A percentile compares a stretch with the other conserved stretches of the same genome.
phyloP scores from a whole-genome alignment of 2,113 vertebrate genomes.

The Heterotis niloticus region DNA sequence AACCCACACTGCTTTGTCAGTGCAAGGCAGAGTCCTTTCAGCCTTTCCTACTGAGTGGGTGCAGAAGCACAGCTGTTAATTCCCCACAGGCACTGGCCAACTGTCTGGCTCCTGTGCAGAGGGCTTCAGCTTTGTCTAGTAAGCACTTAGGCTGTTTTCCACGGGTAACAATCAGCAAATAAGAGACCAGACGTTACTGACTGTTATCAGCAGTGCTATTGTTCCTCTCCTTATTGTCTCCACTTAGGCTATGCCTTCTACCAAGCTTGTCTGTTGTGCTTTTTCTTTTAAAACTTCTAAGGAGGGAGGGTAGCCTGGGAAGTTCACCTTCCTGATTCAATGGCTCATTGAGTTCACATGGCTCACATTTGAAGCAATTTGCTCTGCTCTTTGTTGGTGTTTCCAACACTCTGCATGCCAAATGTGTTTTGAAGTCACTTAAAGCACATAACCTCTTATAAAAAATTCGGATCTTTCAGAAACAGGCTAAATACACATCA shows the following conservation, averaged over 20 bases:
- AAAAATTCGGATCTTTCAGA: no score
- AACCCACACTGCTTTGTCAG: background rate
- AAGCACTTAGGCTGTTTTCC: background rate
- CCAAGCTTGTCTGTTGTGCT: background rate
- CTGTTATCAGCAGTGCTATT: background rate
- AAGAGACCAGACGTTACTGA: background rate
- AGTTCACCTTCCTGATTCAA: no score
- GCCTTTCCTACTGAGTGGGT: background rate
- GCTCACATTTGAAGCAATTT: no score
- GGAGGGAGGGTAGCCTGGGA: background rate
- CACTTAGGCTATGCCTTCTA: background rate
- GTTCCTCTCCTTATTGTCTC: no score
- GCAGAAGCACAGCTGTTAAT: conserved; percentile 8
- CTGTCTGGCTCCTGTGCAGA: background rate
- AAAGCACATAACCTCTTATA: no score
- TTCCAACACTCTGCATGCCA: no score
- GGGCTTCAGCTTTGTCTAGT: background rate
- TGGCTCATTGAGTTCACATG: no score
- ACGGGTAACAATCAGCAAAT: background rate
- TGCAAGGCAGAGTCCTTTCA: background rate
- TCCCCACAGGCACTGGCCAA: background rate
- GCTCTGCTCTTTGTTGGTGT: no score
- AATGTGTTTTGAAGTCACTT: no score
- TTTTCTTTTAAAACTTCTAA: background rate
- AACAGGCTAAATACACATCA: no score